These are phyloP conservation scores for Danionella dracula DNA, from an alignment of 2,797 vertebrate genomes.

Conservation along the genomic window DNA sequence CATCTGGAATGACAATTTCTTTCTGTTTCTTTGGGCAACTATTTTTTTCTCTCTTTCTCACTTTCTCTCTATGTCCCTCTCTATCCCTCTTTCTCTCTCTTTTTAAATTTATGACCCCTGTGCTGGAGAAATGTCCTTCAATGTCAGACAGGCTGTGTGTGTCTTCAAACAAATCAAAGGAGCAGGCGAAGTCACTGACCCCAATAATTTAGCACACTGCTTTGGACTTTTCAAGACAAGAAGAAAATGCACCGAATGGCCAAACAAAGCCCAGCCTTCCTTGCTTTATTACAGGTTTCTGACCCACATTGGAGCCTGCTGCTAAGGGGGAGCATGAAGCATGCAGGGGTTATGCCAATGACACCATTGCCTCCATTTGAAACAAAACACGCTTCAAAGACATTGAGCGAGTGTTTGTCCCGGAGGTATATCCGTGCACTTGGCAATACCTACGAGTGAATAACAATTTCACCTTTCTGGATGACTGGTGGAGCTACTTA, in stretches of 20 bases:
- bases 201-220: constrained; percentile 77
- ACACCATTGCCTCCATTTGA: constrained; percentile 62
- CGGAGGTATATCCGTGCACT: constrained; percentile 15
- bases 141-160: constrained; percentile 69
- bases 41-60: too few relatives aligned
- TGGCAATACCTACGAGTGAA: neutral
- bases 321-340: constrained; percentile 59
- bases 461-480: neutral
- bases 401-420: constrained; percentile 47
- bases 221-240: constrained; percentile 67
- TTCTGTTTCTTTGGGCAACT: too few relatives aligned
- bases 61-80: neutral
- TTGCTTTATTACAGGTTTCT: constrained; percentile 78
- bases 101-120: constrained; percentile 64
- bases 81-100: constrained; percentile 7
- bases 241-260: constrained; percentile 66
- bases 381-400: constrained; percentile 59
- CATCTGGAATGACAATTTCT: too few relatives aligned
- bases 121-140: constrained; percentile 72
- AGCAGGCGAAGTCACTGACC: constrained; percentile 74
- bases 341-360: constrained; percentile 72
- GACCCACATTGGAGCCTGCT: constrained; percentile 66
- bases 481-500: neutral
- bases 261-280: constrained; percentile 64
- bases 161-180: constrained; percentile 76